Base-by-base conservation (phyloP, 2,113 vertebrate species). In the Pomatostomus ruficeps region DNA sequence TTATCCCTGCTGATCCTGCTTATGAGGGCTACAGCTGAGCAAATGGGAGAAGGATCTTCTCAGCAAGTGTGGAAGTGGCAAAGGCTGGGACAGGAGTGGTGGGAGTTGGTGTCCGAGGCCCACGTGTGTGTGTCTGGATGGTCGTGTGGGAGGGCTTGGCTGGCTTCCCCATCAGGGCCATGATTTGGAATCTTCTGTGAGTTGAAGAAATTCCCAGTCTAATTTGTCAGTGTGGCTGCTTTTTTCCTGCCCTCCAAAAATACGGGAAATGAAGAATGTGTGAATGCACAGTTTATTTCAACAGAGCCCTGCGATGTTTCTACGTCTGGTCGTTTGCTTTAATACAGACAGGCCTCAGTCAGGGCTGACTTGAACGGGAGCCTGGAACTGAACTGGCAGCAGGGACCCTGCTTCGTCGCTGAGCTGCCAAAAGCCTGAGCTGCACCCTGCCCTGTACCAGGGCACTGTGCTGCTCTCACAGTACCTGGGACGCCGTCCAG, bases 401-500 rank as follows among this genome's bases (percentile, higher is more conserved):
- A 66, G 59, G 58, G 61, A n/a, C 46, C 35, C 38, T 80, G 38
- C 66, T 84, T 61, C 28, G 5, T 73, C 0, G 1, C 68, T 57
- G 81, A 87, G 73, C 65, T 95, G 88, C 94, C 88, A 84, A 35
- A 86, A 79, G 59, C 77, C 68, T 95, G 93, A 86, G 75, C 45
- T 51, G 87, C 59, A 16, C 58, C 62, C 49, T 76, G 89, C 10
- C n/a, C 57, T 4, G 1, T 76, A 59, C 68, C 91, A 94, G 80
- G 80, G 80, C 80, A 33, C 67, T 66, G 49, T 76, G 72, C 58
- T 85, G 54, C 63, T 90, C 78, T 85, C 83, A 7, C 65, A 70
- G 83, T 52, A 84, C 72, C 46, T 91, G 65, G 91, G 76, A 89
- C 1, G 1, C 33, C 33, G 68, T 88, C 91, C 91, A 92, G 89